Evolutionary conservation across 2,797 vertebrate genomes (phyloP), one percentile per base, ranked within the genome.

Genomic region (Chloroceryle inda): DNA sequence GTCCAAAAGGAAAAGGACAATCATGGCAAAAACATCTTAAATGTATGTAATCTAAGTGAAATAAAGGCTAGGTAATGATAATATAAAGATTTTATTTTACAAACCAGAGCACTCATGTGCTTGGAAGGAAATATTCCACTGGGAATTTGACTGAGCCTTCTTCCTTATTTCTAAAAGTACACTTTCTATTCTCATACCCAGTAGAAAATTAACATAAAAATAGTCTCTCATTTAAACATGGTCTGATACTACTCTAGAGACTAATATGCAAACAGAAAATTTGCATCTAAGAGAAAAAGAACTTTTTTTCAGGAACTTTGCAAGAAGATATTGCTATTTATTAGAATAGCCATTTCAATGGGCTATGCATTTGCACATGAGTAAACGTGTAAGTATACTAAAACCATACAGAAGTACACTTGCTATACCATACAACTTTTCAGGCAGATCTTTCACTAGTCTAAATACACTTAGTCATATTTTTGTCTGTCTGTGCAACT

Each of bases 161-260:
- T 76, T 82, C 67, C 26, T 87, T 75, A 64, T 68, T 91, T 89
- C 40, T 27, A 69, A 62, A 73, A 66, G 55, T 56, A 63, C 21
- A 72, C 63, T 87, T 82, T 82, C 31, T 26, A 83, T 64, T 84
- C 55, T 85, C 38, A 79, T 44, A 83, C 10, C 40, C 56, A 21
- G 82, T 68, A 22, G 12, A 85, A 88, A 88, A 83, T 92, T 64
- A 83, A 88, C 33, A 80, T 71, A 17, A 94, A 96, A 96, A 77
- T 68, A 89, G n/a, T 38, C 33, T 71, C 69, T 23, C 11, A 52
- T 71, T 89, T 92, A 92, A 83, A 83, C 8, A 76, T 5, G 8
- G 40, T 53, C 72, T 85, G 40, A 83, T 88, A 64, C 37, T 77
- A 68, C 82, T 83, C 61, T 68, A 45, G 61, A 83, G 88, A 88